Conservation (phyloP, 2,888 invertebrate species). For the Danaus chrysippus region DNA sequence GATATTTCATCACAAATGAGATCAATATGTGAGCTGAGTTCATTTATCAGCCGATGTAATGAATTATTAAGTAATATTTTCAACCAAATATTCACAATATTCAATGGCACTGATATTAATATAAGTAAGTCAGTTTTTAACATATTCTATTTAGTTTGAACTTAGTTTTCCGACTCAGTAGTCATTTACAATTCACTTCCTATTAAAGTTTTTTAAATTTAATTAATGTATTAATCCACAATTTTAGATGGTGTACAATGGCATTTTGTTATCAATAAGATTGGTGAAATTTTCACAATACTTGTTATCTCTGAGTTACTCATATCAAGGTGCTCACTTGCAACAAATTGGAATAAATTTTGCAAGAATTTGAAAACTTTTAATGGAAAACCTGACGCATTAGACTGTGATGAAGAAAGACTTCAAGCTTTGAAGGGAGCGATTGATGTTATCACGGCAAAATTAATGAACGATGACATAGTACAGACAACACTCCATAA, state of each 20-base stretch:
- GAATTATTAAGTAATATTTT: conserved; percentile 85
- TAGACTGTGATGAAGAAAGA: conserved; percentile 80
- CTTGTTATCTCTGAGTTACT: conserved; percentile 82
- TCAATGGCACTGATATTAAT: conserved; percentile 71
- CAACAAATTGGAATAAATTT: conserved; percentile 86
- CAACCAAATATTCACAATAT: conserved; percentile 86
- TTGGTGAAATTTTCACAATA: conserved; percentile 83
- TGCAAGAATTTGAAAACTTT: conserved; percentile 85
- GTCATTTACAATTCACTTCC: too few species aligned
- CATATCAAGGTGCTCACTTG: conserved; percentile 62
- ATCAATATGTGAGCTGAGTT: conserved; percentile 81
- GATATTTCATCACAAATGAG: conserved; percentile 77
- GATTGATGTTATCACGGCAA: conserved; percentile 83
- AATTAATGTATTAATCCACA: not conserved
- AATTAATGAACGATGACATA: conserved; percentile 84
- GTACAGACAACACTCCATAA: conserved; percentile 79
- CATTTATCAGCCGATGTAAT: conserved; percentile 84
- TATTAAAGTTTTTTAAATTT: too few species aligned
- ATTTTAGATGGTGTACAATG: conserved; percentile 69
- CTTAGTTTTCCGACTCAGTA: conserved; percentile 6
- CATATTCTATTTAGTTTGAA: conserved; percentile 12
- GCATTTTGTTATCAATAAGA: conserved; percentile 73
- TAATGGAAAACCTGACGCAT: conserved; percentile 80
- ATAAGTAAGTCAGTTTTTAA: conserved; percentile 51
- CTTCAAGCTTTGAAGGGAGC: conserved; percentile 84